Base-by-base conservation (phyloP, 2,113 vertebrate species). In the Camelus bactrianus region DNA sequence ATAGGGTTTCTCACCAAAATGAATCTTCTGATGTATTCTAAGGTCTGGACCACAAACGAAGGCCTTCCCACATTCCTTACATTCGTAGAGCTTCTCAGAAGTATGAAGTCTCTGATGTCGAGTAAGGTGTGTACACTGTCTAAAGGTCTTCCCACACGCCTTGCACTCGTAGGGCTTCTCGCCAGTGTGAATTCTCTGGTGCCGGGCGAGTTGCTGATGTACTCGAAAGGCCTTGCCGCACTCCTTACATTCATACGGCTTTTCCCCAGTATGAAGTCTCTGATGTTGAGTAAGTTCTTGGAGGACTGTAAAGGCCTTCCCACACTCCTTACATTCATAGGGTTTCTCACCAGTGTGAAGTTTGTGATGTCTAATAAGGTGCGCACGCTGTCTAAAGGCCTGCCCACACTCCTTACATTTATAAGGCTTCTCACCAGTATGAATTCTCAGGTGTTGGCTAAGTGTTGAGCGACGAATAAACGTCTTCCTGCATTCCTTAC, bases 91-190 rank as follows among this genome's bases (percentile, higher is more conserved):
- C 30, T 98, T 98, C 89, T 98, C 98, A 7, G 96, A 93, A n/a
- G 95, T 97, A 92, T 98, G 98, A 89, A 98, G 97, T 88, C 98
- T 97, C 76, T 97, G 97, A 70, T 98, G 98, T 50, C 97, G 96
- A 64, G 97, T 96, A 38, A 98, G 97, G 65, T 98, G 97, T 80
- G 98, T 97, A 48, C 97, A 97, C 64, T 97, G 96, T 64, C 97
- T 95, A 54, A 98, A 98, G 22, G 97, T 94, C 93, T 98, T 98
- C 13, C 97, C 97, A 77, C 98, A 98, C 92, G 98, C 89, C 96
- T 98, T 97, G 92, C 98, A 98, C 10, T 95, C 97, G 12, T 98
- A 98, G 19, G 98, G 98, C 28, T 98, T 98, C 88, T 98, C 98
- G 3, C 98, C 98, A 28, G 98, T 98, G 81, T 98, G 98, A 64